phyloP scores from a whole-genome alignment of 2,888 invertebrate genomes.

The Lathronympha strigana region DNA sequence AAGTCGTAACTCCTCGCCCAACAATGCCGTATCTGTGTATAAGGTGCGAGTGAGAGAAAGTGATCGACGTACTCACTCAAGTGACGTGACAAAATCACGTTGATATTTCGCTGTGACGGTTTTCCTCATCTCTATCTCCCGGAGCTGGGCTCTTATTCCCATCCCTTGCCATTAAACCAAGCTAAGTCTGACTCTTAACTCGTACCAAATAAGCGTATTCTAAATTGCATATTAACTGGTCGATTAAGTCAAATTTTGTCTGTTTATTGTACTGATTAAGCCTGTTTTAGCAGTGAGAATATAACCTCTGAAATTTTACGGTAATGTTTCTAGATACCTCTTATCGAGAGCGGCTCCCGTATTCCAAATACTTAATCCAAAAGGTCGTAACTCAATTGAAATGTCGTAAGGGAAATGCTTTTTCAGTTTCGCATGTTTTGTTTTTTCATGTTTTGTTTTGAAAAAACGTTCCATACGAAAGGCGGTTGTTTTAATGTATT shows the following conservation, averaged over 20 bases:
- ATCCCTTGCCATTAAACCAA: not conserved
- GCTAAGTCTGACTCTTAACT: not conserved
- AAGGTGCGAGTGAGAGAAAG: too few species aligned
- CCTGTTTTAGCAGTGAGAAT: not conserved
- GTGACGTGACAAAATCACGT: too few species aligned
- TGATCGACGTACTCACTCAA: too few species aligned
- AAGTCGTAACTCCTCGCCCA: too few species aligned
- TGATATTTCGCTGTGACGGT: too few species aligned
- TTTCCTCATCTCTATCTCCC: too few species aligned
- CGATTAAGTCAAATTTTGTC: not conserved
- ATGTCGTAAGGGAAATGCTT: not conserved
- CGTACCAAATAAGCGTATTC: not conserved
- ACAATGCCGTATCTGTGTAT: too few species aligned
- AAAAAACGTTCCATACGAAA: slow-evolving; percentile 8
- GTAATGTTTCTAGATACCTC: slow-evolving; percentile 26
- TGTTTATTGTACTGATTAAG: too few species aligned
- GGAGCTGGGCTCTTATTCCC: not conserved
- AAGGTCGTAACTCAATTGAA: not conserved
- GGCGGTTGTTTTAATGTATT: slow-evolving; percentile 14
- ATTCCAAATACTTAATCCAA: not conserved
- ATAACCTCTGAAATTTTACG: slow-evolving; percentile 17
- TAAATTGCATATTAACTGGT: not conserved
- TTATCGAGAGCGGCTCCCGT: slow-evolving; percentile 24
- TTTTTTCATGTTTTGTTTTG: slow-evolving; percentile 15
- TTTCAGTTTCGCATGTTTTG: not conserved